Base-by-base conservation (phyloP, 2,888 invertebrate genomes). In the Euproctis similis region DNA sequence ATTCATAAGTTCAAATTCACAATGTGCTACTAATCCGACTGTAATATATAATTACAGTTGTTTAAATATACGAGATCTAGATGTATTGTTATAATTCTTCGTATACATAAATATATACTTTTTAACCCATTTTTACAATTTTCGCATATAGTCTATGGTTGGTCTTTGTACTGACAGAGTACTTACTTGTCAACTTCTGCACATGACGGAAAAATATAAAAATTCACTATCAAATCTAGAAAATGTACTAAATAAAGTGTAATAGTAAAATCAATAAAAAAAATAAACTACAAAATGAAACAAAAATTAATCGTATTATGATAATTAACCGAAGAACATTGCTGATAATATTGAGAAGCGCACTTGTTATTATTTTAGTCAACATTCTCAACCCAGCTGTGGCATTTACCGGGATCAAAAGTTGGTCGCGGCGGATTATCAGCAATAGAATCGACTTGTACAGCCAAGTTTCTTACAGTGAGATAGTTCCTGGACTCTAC, bases 401-500 rank as follows among this genome's bases (percentile, higher is more conserved):
- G 25, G 77, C 76, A 2, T 53, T 78, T 34, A 49, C 69, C 1
- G 68, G 72, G 2, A 35, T 82, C 10, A 76, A 62, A 36, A 59
- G 61, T 54, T 81, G 81, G 82, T 73, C 80, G 1, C 51, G 70
- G 21, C 70, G 63, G 38, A 64, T 71, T 0, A 45, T 80, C 2
- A 75, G 74, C 47, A 55, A 70, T 28, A 75, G 71, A 41, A 53
- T 84, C 27, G 82, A 82, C 54, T 77, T 82, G 36, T 75, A 71
- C 57, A 81, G 76, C 1, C 77, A 84, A 36, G 42, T 73, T 14
- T 80, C 76, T 36, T 84, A 77, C 46, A 75, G 67, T 21, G 66
- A 73, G 43, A 78, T 84, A 14, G 39, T 76, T 26, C 65, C 67
- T 28, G 82, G 81, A 6, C 68, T 84, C 0, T 84, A 80, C 42